Evolutionary conservation across 2,888 invertebrate genomes (phyloP).

Genomic region (Hypena proboscidalis): DNA sequence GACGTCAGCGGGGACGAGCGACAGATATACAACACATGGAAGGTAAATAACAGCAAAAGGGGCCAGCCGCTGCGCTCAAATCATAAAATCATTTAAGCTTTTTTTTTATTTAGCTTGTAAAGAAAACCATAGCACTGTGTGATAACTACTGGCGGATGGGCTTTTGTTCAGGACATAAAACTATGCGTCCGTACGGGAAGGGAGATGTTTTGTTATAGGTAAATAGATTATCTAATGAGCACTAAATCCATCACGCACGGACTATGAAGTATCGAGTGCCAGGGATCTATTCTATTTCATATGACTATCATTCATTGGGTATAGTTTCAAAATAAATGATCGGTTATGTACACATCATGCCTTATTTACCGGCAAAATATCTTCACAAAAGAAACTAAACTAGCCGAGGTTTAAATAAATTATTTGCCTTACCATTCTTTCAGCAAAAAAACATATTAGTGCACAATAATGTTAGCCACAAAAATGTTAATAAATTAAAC

Average conservation of each 20-base stretch:
- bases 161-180: constrained; percentile 8
- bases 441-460: constrained; percentile 68
- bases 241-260: constrained; percentile 28
- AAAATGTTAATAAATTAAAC: constrained; percentile 70
- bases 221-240: constrained; percentile 7
- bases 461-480: constrained; percentile 81
- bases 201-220: constrained; percentile 8
- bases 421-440: constrained; percentile 50
- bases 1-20: too few species aligned
- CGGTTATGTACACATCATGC: constrained; percentile 45
- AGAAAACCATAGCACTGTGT: constrained; percentile 25
- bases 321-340: constrained; percentile 9
- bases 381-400: constrained; percentile 45
- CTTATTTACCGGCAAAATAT: constrained; percentile 47
- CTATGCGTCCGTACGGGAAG: constrained; percentile 5
- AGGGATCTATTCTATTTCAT: constrained; percentile 40
- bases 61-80: constrained; percentile 10
- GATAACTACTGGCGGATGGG: constrained; percentile 14
- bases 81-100: constrained; percentile 9
- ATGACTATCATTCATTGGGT: constrained; percentile 14
- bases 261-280: constrained; percentile 38
- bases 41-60: constrained; percentile 4
- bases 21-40: not conserved
- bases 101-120: constrained; percentile 19
- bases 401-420: constrained; percentile 45